phyloP scores from a whole-genome alignment of 2,797 vertebrate species.

The Triplophysa yarkandensis region DNA sequence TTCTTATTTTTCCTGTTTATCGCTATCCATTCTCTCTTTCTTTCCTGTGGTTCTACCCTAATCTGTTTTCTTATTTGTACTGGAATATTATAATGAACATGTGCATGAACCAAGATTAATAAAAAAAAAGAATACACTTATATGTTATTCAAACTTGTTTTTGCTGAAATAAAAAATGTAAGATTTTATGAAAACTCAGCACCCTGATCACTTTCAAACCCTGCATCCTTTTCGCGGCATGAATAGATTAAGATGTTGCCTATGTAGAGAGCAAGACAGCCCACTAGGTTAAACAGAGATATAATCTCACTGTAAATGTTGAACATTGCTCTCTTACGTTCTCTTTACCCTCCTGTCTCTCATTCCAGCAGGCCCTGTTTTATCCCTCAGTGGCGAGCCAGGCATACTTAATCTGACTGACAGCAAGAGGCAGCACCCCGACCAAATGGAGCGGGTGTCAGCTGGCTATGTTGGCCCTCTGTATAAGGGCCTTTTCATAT shows the following conservation, averaged over 20 bases:
- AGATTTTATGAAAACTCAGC: too few relatives aligned
- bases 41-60: conserved; percentile 6
- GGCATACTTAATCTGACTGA: conserved; percentile 49
- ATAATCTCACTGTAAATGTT: neutral
- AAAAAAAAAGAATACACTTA: neutral
- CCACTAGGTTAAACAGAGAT: neutral
- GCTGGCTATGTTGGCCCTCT: conserved; percentile 53
- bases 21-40: conserved; percentile 52
- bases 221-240: too few relatives aligned
- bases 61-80: neutral
- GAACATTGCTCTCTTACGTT: neutral
- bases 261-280: neutral
- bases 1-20: conserved; percentile 41
- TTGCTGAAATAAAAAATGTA: neutral
- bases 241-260: neutral
- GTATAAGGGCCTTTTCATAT: conserved; percentile 53
- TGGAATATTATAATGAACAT: neutral
- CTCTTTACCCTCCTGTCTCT: conserved; percentile 26
- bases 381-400: conserved; percentile 17
- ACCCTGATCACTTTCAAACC: neutral
- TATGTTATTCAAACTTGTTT: neutral
- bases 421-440: conserved; percentile 41
- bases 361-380: conserved; percentile 16
- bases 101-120: too few relatives aligned
- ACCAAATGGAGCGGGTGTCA: conserved; percentile 43